Evolutionary conservation across 2,888 invertebrate genomes (phyloP), one percentile per base, ranked within the genome.

Genomic region (Orchesella flavescens): DNA sequence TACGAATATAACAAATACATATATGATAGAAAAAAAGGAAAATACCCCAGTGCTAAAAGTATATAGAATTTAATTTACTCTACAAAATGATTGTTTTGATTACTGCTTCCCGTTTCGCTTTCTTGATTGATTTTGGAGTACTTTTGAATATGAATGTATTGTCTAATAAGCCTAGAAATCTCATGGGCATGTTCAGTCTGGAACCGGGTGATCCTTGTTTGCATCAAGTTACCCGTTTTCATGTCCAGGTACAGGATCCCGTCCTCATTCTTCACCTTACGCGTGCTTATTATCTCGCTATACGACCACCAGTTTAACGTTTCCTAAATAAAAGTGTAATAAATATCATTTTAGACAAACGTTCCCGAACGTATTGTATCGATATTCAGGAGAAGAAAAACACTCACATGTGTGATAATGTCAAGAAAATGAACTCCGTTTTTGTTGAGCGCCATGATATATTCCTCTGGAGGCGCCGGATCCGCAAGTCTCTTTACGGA

Each of bases 181-280:
- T 99, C 98, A 89, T 97, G 97, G 55, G 98, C 98, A 91, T 99
- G 96, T 91, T 98, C 97, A 0, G 98, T 99, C 90, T 98, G 98
- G 88, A 99, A 93, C 88, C 98, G 93, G 85, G 97, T 96, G 89
- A 98, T 97, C 88, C 96, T 93, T 91, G 98, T 98, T 90, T 97
- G 97, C 93, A 98, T 95, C 89, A 98, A 92, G 90, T 98, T 97
- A 46, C 98, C 98, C 89, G 97, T 96, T 91, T 98, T 98, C 94
- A 99, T 95, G 91, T 99, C 98, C 90, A 99, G 92, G 91, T 94
- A 97, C 84, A 97, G 92, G 0, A 96, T 94, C 86, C 97, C 97
- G 90, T 97, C 96, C 89, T 97, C 97, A 0, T 96, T 96, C 85
- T 96, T 90, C 34, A 94, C 95, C 92, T 97, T 97, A 89, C 98